Evolutionary conservation across 2,888 invertebrate species (phyloP).

Genomic region (Emesis furor): DNA sequence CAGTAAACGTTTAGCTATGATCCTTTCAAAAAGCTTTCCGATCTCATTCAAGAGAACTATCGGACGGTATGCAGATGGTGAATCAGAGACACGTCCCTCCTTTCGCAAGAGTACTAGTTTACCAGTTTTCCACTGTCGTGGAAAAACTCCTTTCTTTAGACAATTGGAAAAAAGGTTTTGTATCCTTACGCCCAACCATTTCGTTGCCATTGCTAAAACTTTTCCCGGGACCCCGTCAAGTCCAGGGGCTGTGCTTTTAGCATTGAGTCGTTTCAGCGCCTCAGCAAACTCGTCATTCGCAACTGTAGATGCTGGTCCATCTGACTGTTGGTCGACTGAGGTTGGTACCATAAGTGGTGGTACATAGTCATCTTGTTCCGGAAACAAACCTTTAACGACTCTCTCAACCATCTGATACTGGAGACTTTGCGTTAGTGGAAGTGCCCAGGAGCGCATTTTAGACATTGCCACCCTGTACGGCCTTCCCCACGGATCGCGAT

Average conservation of each 20-base stretch:
- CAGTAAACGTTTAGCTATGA: neutral
- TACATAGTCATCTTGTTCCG: neutral
- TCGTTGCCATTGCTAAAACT: constrained; percentile 15
- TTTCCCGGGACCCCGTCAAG: constrained; percentile 27
- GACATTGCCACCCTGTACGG: constrained; percentile 25
- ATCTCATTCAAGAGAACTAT: constrained; percentile 9
- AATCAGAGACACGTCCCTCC: neutral
- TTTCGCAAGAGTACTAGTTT: neutral
- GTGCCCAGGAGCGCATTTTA: constrained; percentile 33
- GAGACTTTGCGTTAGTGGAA: constrained; percentile 32
- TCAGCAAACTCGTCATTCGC: too few species aligned
- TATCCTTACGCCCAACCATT: neutral
- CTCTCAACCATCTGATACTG: neutral
- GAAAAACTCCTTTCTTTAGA: neutral
- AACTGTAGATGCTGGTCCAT: too few species aligned
- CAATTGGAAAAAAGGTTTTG: neutral
- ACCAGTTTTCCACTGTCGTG: constrained; percentile 18
- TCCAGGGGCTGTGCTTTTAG: constrained; percentile 37
- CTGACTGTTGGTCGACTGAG: too few species aligned
- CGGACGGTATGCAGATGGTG: neutral
- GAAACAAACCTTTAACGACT: neutral
- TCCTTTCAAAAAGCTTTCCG: constrained; percentile 2
- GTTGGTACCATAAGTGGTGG: constrained; percentile 13
- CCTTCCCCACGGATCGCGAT: neutral
- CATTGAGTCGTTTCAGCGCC: neutral